phyloP scores from a whole-genome alignment of 2,888 invertebrate genomes.

The Matsumyia berberina region DNA sequence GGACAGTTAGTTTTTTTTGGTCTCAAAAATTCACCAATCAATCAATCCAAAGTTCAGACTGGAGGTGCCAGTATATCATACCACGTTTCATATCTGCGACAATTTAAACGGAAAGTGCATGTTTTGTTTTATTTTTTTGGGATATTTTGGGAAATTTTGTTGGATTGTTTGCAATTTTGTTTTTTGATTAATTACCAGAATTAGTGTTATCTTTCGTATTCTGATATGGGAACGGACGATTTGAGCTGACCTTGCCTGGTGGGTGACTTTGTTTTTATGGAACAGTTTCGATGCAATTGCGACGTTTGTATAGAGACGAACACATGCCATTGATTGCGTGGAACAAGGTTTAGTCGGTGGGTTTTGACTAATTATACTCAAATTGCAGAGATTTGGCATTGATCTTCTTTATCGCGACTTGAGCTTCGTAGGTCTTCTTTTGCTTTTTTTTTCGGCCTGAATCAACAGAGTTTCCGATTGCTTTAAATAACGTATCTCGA shows the following conservation, averaged over 20 bases:
- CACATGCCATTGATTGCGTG: too few species aligned
- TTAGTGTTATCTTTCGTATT: conserved; percentile 1
- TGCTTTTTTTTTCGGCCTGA: too few species aligned
- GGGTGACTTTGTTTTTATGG: not conserved
- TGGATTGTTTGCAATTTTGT: not conserved
- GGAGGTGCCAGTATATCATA: conserved; percentile 36
- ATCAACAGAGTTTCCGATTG: too few species aligned
- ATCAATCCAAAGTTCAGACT: conserved; percentile 39
- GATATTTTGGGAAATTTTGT: conserved; percentile 18
- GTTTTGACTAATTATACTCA: too few species aligned
- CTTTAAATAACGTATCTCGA: too few species aligned
- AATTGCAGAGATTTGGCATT: too few species aligned
- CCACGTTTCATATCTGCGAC: not conserved
- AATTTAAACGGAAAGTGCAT: conserved; percentile 26
- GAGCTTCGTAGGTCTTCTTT: too few species aligned
- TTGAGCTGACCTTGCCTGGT: not conserved
- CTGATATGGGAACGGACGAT: conserved; percentile 3
- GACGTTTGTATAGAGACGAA: not conserved
- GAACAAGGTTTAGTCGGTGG: too few species aligned
- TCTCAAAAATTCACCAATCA: conserved; percentile 24
- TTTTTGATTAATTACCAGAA: conserved; percentile 1
- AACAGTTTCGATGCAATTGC: not conserved
- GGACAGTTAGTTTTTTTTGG: not conserved
- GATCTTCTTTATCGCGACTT: too few species aligned
- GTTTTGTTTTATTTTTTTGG: not conserved